These are phyloP conservation scores for Heliconius sara DNA, from an alignment of 2,888 invertebrate species.

Conservation along the genomic window DNA sequence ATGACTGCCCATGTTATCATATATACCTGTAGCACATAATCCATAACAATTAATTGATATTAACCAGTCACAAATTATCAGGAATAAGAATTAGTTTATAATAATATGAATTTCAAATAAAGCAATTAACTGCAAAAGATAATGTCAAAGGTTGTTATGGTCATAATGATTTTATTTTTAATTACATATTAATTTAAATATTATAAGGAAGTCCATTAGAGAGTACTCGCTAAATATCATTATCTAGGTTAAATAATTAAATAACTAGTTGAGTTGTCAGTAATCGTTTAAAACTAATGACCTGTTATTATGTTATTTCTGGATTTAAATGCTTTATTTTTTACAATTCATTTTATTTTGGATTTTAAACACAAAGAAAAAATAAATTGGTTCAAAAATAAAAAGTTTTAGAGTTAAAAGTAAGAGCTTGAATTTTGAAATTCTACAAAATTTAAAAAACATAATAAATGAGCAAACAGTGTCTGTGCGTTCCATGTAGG, in stretches of 20 bases:
- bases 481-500: no score
- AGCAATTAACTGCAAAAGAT: slow-evolving; percentile 8
- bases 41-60: background rate
- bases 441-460: background rate
- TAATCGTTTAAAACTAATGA: slow-evolving; percentile 9
- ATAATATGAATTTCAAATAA: background rate
- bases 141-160: slow-evolving; percentile 13
- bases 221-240: slow-evolving; percentile 32
- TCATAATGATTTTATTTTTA: slow-evolving; percentile 5
- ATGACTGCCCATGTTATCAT: no score
- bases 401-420: background rate
- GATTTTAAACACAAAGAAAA: background rate
- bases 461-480: background rate
- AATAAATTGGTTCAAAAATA: background rate
- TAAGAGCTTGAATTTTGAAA: background rate
- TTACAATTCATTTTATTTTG: background rate
- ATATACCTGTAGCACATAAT: no score
- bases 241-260: slow-evolving; percentile 34
- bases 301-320: slow-evolving; percentile 10
- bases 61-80: background rate
- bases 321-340: background rate
- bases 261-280: slow-evolving; percentile 28
- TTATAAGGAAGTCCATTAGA: slow-evolving; percentile 23
- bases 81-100: background rate
- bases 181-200: slow-evolving; percentile 29